Conservation (phyloP, 1,140 invertebrate species). For the Episyrphus balteatus region DNA sequence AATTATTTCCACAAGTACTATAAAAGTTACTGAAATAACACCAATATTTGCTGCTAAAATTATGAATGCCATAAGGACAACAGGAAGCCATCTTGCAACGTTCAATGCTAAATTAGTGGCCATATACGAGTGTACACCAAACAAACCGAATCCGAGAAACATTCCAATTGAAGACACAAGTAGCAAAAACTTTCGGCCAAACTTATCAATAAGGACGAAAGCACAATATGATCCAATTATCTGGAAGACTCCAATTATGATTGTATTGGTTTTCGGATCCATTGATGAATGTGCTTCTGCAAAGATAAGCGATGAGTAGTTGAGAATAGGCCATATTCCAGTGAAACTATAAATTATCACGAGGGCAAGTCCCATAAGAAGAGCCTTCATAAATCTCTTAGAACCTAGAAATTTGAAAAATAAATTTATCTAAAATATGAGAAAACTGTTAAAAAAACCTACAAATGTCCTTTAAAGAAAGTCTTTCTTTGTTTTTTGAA, state of each 20-base stretch:
- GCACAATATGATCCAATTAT: slow-evolving; percentile 36
- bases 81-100: slow-evolving; percentile 17
- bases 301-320: slow-evolving; percentile 48
- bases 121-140: slow-evolving; percentile 25
- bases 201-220: slow-evolving; percentile 25
- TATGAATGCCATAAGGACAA: slow-evolving; percentile 21
- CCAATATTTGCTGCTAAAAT: slow-evolving; percentile 27
- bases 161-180: slow-evolving; percentile 17
- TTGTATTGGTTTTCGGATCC: slow-evolving; percentile 43
- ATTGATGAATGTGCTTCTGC: slow-evolving; percentile 43
- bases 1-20: slow-evolving; percentile 25
- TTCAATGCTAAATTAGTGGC: slow-evolving; percentile 14
- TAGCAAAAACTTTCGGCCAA: slow-evolving; percentile 22
- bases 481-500: slow-evolving; percentile 5
- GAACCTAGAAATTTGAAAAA: too few species aligned
- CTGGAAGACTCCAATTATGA: slow-evolving; percentile 42
- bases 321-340: slow-evolving; percentile 26
- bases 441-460: slow-evolving; percentile 4
- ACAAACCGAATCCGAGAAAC: slow-evolving; percentile 14
- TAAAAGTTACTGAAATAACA: slow-evolving; percentile 23
- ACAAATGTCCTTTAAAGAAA: slow-evolving; percentile 19
- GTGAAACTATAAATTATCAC: slow-evolving; percentile 25
- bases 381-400: slow-evolving; percentile 13
- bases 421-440: too few species aligned
- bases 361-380: slow-evolving; percentile 21